Percentiles rank a stretch among this genome's conserved stretches.
phyloP scores from a whole-genome alignment of 2,888 invertebrate genomes.

The Drosophila prolongata region DNA sequence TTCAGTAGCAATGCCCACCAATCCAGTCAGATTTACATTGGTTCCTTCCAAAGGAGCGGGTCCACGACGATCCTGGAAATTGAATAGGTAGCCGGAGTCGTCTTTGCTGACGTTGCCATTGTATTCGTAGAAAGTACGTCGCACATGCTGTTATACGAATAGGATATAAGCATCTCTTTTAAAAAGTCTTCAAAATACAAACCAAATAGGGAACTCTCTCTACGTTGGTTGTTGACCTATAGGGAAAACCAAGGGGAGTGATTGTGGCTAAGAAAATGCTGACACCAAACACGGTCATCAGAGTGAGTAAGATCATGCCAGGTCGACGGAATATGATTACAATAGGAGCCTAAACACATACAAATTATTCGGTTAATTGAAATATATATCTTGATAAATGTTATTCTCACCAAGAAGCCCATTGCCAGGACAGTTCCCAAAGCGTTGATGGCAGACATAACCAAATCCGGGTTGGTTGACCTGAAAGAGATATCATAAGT shows the following conservation, averaged over 20 bases:
- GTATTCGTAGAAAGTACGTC: conserved; percentile 84
- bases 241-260: conserved; percentile 87
- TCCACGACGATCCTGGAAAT: conserved; percentile 84
- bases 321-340: conserved; percentile 57
- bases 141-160: conserved; percentile 83
- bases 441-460: conserved; percentile 84
- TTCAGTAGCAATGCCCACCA: conserved; percentile 56
- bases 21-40: conserved; percentile 56
- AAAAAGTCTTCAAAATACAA: background rate
- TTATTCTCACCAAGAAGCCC: conserved; percentile 79
- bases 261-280: conserved; percentile 64
- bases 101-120: conserved; percentile 75
- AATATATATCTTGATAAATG: background rate
- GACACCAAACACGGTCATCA: conserved; percentile 29
- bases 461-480: conserved; percentile 85
- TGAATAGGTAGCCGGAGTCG: conserved; percentile 85
- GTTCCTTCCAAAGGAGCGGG: conserved; percentile 47
- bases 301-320: conserved; percentile 35
- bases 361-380: background rate
- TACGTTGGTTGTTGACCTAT: conserved; percentile 84
- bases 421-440: conserved; percentile 74
- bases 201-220: conserved; percentile 86
- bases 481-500: conserved; percentile 43
- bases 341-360: conserved; percentile 9
- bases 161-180: conserved; percentile 44